These are phyloP conservation scores for Dallia pectoralis DNA, from an alignment of 2,797 vertebrate genomes.

Conservation along the genomic window DNA sequence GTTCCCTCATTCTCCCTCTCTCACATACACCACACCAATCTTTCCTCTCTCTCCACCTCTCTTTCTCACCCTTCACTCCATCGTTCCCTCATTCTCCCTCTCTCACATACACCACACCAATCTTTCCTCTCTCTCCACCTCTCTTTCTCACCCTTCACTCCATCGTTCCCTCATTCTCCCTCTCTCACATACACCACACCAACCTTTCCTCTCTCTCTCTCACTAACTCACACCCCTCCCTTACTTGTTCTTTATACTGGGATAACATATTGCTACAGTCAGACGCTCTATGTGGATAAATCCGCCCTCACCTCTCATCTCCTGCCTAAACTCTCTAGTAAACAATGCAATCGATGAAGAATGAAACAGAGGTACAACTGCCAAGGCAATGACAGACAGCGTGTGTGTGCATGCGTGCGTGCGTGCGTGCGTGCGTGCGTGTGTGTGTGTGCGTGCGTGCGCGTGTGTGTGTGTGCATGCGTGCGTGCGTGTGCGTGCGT, in stretches of 20 bases:
- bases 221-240: background rate
- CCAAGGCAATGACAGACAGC: background rate
- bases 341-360: background rate
- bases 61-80: slow-evolving; percentile 19
- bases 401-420: background rate
- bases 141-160: too few relatives aligned
- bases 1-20: too few relatives aligned
- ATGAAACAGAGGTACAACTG: background rate
- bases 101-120: background rate
- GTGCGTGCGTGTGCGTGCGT: background rate
- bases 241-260: background rate
- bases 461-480: background rate
- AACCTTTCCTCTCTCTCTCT: background rate
- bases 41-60: slow-evolving; percentile 14
- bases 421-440: background rate
- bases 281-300: background rate
- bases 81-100: slow-evolving; percentile 7
- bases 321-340: background rate
- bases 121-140: too few relatives aligned
- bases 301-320: background rate
- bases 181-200: too few relatives aligned
- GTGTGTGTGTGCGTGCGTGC: background rate
- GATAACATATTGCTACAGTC: background rate
- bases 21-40: too few relatives aligned
- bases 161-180: background rate